Evolutionary conservation across 2,888 invertebrate species (phyloP).

Genomic region (Drosophila setosimentum): DNA sequence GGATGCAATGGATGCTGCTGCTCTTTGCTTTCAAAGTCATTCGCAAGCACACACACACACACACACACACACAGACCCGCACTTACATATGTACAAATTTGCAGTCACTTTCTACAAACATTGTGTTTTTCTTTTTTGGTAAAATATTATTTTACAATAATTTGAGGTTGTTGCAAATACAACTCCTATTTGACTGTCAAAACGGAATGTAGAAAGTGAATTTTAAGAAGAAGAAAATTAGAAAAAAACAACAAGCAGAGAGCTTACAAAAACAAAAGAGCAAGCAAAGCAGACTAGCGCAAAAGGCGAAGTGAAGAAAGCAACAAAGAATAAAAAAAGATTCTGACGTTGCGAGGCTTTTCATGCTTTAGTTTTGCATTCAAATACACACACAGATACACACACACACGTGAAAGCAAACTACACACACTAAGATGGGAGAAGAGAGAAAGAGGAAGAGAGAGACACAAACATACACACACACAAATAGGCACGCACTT

Average conservation of each 20-base stretch:
- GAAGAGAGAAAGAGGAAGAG: slow-evolving; percentile 1
- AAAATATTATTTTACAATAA: slow-evolving; percentile 2
- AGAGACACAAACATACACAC: slow-evolving; percentile 17
- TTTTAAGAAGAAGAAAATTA: slow-evolving; percentile 17
- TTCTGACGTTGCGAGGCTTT: slow-evolving; percentile 40
- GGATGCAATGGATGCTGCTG: slow-evolving; percentile 6
- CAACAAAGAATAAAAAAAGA: slow-evolving; percentile 27
- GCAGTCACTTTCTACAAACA: slow-evolving; percentile 8
- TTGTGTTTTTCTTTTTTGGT: neutral
- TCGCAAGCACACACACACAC: slow-evolving; percentile 33
- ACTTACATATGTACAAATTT: neutral
- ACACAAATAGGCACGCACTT: slow-evolving; percentile 57
- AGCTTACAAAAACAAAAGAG: slow-evolving; percentile 31
- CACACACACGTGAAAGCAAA: slow-evolving; percentile 4
- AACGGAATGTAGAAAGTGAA: slow-evolving; percentile 49
- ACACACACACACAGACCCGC: neutral
- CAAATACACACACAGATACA: slow-evolving; percentile 8
- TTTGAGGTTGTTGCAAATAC: slow-evolving; percentile 8
- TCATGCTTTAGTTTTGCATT: slow-evolving; percentile 40
- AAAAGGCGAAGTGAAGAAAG: slow-evolving; percentile 24
- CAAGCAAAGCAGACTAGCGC: slow-evolving; percentile 6
- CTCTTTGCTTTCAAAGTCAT: slow-evolving; percentile 52
- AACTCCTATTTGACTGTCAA: neutral
- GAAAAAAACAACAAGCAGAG: slow-evolving; percentile 26
- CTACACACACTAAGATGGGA: slow-evolving; percentile 1